phyloP scores from a whole-genome alignment of 64 coral and sea anemone species.

The Exaiptasia diaphana region DNA sequence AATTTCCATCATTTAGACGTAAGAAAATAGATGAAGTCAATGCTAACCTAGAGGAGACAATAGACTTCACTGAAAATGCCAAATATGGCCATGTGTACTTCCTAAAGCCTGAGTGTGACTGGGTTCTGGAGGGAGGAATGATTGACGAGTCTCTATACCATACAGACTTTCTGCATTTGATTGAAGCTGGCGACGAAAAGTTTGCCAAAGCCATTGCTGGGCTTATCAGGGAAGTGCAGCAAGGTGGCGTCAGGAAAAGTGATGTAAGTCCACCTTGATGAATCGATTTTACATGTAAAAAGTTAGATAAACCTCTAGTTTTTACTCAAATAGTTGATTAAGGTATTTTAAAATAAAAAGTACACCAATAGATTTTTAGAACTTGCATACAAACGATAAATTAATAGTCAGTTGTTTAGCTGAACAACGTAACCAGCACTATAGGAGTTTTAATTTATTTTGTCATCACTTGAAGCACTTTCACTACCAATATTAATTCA shows the following conservation, averaged over 20 bases:
- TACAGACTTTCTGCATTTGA: conserved; percentile 81
- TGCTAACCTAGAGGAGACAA: conserved; percentile 66
- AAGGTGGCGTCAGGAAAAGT: background rate
- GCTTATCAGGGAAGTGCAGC: conserved; percentile 39
- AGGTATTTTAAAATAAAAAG: too few species aligned
- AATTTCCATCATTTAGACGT: conserved; percentile 42
- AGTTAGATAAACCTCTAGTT: too few species aligned
- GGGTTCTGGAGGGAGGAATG: conserved; percentile 58
- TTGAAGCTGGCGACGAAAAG: conserved; percentile 88
- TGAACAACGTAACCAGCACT: too few species aligned
- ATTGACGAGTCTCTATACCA: conserved; percentile 73
- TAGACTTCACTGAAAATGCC: conserved; percentile 80
- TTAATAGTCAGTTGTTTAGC: too few species aligned
- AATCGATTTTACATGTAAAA: too few species aligned
- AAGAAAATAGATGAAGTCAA: conserved; percentile 77
- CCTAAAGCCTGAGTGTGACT: conserved; percentile 78
- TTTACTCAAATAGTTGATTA: too few species aligned
- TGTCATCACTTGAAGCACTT: too few species aligned
- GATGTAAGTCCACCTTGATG: too few species aligned
- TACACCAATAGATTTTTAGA: too few species aligned
- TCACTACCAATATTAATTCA: too few species aligned
- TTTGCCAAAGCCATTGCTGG: conserved; percentile 67
- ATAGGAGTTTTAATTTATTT: too few species aligned
- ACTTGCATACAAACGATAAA: too few species aligned
- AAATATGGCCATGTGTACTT: conserved; percentile 73